Evolutionary conservation across 1,140 invertebrate genomes (phyloP).

Genomic region (Druon quercuslanigerum): DNA sequence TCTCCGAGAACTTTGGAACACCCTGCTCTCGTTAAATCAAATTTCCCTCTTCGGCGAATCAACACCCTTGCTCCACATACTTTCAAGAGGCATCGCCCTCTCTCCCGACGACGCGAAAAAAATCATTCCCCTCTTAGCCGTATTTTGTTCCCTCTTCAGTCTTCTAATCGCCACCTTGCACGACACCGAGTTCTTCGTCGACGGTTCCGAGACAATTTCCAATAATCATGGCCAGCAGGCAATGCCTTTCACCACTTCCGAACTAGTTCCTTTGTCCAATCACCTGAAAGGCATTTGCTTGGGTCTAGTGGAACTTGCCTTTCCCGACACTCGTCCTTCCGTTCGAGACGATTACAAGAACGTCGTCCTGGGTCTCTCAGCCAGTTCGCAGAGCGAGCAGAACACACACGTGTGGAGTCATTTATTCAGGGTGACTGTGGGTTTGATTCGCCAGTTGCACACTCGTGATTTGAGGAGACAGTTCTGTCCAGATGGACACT

Average conservation of each 20-base stretch:
- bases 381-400: constrained; percentile 63
- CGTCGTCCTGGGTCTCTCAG: constrained; percentile 67
- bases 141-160: constrained; percentile 91
- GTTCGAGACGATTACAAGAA: constrained; percentile 74
- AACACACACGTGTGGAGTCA: constrained; percentile 77
- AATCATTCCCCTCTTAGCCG: constrained; percentile 87
- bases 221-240: constrained; percentile 66
- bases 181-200: constrained; percentile 88
- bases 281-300: constrained; percentile 88
- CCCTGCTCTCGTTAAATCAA: constrained; percentile 75
- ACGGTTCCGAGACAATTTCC: constrained; percentile 45
- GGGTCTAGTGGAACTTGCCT: constrained; percentile 92
- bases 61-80: constrained; percentile 82
- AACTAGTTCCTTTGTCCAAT: constrained; percentile 81
- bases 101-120: constrained; percentile 80
- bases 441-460: constrained; percentile 87
- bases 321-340: constrained; percentile 85
- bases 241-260: constrained; percentile 80
- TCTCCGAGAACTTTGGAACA: constrained; percentile 86
- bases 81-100: constrained; percentile 82
- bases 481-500: constrained; percentile 87
- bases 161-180: constrained; percentile 90
- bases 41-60: constrained; percentile 81
- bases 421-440: constrained; percentile 77
- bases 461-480: constrained; percentile 85